Evolutionary conservation across 2,113 vertebrate species (phyloP).

Genomic region (Chaetura pelagica): DNA sequence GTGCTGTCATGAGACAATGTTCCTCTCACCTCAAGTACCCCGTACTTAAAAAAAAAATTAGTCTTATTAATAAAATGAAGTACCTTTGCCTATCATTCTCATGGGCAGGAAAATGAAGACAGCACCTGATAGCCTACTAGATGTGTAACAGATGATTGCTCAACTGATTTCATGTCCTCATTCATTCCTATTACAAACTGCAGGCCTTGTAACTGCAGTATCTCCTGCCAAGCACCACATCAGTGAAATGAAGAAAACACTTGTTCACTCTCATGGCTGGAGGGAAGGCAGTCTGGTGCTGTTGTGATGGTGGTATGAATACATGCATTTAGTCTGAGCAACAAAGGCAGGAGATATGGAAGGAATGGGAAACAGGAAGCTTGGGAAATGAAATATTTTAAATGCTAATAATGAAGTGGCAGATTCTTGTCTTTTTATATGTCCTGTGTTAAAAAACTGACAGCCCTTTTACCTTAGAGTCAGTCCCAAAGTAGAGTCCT

Average conservation of each 20-base stretch:
- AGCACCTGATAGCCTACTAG: neutral
- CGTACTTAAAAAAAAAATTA: constrained; percentile 9
- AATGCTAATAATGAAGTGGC: neutral
- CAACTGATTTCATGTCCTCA: neutral
- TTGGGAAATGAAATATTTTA: neutral
- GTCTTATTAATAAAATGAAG: neutral
- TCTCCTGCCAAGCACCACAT: neutral
- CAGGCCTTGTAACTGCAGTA: neutral
- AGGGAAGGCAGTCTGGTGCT: neutral
- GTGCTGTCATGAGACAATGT: neutral
- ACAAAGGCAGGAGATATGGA: neutral
- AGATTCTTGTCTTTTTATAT: neutral
- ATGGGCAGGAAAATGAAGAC: neutral
- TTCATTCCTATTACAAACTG: neutral
- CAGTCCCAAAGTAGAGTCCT: neutral
- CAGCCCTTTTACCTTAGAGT: neutral
- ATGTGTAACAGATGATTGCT: neutral
- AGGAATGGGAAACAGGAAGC: neutral
- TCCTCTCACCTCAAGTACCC: neutral
- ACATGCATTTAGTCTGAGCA: neutral
- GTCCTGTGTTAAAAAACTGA: neutral
- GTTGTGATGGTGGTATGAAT: neutral
- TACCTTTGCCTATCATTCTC: neutral
- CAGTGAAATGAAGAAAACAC: constrained; percentile 2
- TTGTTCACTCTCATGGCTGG: neutral